Base-by-base conservation (phyloP, 2,888 invertebrate species). In the Auanema sp. region DNA sequence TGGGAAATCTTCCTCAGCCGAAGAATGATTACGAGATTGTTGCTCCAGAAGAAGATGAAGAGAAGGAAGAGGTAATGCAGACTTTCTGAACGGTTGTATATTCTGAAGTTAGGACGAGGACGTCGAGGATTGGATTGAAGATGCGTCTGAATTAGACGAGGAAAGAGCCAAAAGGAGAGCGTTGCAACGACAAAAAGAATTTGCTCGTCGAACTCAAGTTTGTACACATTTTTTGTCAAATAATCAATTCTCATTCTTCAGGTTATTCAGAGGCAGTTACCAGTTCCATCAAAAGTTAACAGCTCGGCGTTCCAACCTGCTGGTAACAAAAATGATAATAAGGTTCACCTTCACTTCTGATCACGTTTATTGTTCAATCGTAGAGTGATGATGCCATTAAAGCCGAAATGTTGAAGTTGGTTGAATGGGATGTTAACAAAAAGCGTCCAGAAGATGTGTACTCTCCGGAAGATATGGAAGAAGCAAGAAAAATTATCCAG, bases 1-100 rank as follows among this genome's bases (percentile, higher is more conserved):
- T 97, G 25, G 89, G 90, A 24, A 87, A 90, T 0, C 86, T 99
- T 64, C 98, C 98, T 1, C 85, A 89, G 1, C 97, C 98, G 0
- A 91, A 91, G 76, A 97, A 99, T 84, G 97, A 99, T 86, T 99
- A 94, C 85, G 97, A 98, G 87, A 75, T 95, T 97, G 95, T 97
- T 49, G 92, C 96, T 14, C 95, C 96, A 0, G 94, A 94, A 68
- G 84, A 84, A 43, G 84, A 81, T 18, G 60, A 44, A 5, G 65
- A 65, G 44, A 54, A 50, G 16, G n/a, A 10, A 6, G 63, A 62
- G 42, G 57, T 47, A 21, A 44, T 21, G 16, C 5, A 40, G 23
- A 23, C 14, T 8, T 14, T 11, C 10, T 41, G 41, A 40, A 55
- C 16, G 18, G 16, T 1, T 23, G 24, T 8, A 16, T n/a, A 12